These are phyloP conservation scores for Campoletis raptor DNA, from an alignment of 2,888 invertebrate species.

Conservation along the genomic window DNA sequence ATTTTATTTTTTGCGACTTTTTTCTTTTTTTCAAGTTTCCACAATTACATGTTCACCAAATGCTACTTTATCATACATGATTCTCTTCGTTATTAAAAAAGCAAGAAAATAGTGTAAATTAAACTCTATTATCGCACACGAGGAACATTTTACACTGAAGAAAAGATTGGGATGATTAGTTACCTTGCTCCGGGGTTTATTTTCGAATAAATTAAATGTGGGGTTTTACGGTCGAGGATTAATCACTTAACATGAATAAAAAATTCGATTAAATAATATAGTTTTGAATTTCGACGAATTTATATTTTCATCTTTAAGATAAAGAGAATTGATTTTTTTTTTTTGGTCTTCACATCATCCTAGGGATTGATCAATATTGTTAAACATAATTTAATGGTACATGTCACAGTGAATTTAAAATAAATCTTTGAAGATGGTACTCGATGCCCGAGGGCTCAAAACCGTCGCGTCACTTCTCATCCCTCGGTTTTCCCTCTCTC, in stretches of 20 bases:
- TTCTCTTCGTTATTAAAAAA: no score
- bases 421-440: conserved; percentile 15
- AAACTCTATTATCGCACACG: no score
- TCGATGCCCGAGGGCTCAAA: conserved; percentile 26
- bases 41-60: no score
- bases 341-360: background rate
- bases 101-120: no score
- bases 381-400: conserved; percentile 4
- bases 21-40: no score
- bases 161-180: no score
- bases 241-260: background rate
- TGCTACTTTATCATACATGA: no score
- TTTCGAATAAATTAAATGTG: no score
- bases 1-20: background rate
- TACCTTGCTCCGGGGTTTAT: no score
- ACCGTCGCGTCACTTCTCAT: conserved; percentile 26
- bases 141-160: no score
- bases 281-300: background rate
- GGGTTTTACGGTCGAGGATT: no score
- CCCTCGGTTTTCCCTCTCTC: conserved; percentile 48
- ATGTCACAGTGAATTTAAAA: conserved; percentile 17
- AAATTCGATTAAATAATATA: background rate
- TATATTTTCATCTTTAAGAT: background rate
- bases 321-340: background rate
- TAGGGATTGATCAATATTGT: background rate